A percentile compares a stretch with the other conserved stretches of the same genome.
Conservation (phyloP, 1,140 invertebrate species). For the Dendroctonus valens region DNA sequence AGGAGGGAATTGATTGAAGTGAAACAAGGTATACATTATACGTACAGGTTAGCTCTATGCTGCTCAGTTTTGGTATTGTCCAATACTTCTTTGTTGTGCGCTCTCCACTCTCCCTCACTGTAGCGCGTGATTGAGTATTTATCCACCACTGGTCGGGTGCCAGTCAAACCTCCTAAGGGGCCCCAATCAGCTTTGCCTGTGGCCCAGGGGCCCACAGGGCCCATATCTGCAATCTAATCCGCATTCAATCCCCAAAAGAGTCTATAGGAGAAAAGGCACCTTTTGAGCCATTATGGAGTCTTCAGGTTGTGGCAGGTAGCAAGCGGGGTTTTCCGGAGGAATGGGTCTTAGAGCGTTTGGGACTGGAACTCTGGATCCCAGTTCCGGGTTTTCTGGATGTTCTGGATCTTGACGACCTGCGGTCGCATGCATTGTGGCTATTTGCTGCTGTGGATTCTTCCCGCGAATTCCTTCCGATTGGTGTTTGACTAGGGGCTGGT, state of each 20-base stretch:
- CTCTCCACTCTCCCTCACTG: constrained; percentile 67
- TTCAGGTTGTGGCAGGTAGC: constrained; percentile 57
- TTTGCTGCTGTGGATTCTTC: not conserved
- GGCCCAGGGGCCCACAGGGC: constrained; percentile 64
- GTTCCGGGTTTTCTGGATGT: constrained; percentile 10
- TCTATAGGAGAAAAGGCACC: constrained; percentile 11
- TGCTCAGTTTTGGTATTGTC: constrained; percentile 50
- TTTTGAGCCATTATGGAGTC: constrained; percentile 51
- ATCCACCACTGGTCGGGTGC: constrained; percentile 67
- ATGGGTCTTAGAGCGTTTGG: constrained; percentile 34
- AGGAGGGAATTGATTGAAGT: not conserved
- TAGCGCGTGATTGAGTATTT: constrained; percentile 71
- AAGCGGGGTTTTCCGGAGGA: constrained; percentile 29
- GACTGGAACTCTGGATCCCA: constrained; percentile 16
- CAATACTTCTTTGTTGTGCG: constrained; percentile 61
- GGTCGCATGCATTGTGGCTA: constrained; percentile 24
- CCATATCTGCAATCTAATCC: constrained; percentile 45
- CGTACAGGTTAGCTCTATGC: constrained; percentile 47
- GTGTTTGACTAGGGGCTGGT: not conserved
- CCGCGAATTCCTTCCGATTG: not conserved
- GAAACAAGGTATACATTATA: not conserved
- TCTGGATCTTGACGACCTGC: constrained; percentile 15
- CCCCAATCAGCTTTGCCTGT: constrained; percentile 69
- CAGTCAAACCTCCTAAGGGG: constrained; percentile 64
- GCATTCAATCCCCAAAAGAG: not conserved